Evolutionary conservation across 2,888 invertebrate species (phyloP).

Genomic region (Cremastinae sp.): DNA sequence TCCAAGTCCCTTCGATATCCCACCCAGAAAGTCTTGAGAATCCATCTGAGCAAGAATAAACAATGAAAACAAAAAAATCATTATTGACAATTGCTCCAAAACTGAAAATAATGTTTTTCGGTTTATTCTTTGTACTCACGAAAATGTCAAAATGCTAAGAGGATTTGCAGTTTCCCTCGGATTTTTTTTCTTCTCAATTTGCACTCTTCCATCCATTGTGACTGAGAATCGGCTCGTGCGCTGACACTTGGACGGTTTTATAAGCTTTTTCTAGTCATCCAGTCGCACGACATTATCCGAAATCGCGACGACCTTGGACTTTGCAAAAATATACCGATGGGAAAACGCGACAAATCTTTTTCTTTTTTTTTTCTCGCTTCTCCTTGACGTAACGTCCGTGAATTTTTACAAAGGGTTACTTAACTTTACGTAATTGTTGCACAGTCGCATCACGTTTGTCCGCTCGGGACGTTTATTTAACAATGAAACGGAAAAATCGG

Average conservation of each 20-base stretch:
- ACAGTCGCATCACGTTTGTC: too few relatives aligned
- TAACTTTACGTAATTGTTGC: background rate
- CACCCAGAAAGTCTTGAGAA: conserved; percentile 85
- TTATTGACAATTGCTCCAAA: background rate
- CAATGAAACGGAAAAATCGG: background rate
- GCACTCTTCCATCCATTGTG: conserved; percentile 76
- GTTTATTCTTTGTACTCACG: conserved; percentile 78
- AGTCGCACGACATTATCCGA: conserved; percentile 30
- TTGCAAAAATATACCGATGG: conserved; percentile 12
- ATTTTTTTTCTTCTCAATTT: conserved; percentile 77
- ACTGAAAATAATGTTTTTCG: background rate
- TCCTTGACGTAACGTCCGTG: conserved; percentile 5
- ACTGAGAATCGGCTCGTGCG: conserved; percentile 9
- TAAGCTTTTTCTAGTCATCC: conserved; percentile 23
- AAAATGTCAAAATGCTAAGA: conserved; percentile 82
- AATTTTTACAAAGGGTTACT: background rate
- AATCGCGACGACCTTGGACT: conserved; percentile 25
- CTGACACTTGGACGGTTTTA: conserved; percentile 2
- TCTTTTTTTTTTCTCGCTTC: background rate
- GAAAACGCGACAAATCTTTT: background rate
- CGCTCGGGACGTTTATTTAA: background rate
- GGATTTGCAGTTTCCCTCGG: conserved; percentile 82
- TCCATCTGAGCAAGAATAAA: conserved; percentile 82
- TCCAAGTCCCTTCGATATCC: conserved; percentile 86
- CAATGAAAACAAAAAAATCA: conserved; percentile 2